Base-by-base conservation (phyloP, 2,113 vertebrate genomes). In the Pygoscelis adeliae region DNA sequence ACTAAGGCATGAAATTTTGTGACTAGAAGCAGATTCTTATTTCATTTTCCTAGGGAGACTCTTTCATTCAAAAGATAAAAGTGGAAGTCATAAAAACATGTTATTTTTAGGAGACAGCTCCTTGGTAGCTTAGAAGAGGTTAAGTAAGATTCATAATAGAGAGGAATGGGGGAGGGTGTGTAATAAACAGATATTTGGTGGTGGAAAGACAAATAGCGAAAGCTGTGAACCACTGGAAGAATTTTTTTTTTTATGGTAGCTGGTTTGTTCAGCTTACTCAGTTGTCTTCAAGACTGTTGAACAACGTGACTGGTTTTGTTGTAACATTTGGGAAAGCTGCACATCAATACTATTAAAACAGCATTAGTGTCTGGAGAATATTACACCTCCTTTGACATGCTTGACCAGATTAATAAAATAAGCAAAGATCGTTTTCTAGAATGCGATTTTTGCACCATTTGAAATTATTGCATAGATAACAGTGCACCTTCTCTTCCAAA, bases 41-140 rank as follows among this genome's bases (percentile, higher is more conserved):
- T 90, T 89, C 21, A 38, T 70, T 91, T 94, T 94, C 61, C 32
- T 87, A 34, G 20, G 13, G 27, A 87, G 29, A 38, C 26, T 56
- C 21, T 91, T 87, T 34, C 3, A 2, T 87, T 89, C 42, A 52
- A 76, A 87, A 94, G 32, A 81, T 56, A 87, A 71, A 74, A 84
- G 11, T 23, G 23, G 26, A 74, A 92, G 47, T 34, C 20, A 71
- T 63, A 61, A 91, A 95, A 92, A 71, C 36, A 2, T 80, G 46
- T 90, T 95, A 67, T 83, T 93, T 90, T 90, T 89, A 77, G 69
- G 79, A 82, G 72, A 52, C 21, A 82, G 15, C 30, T 95, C 59
- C 13, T 83, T 84, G 73, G 72, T 73, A 93, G 61, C 55, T 90
- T 53, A 49, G 47, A 86, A 62, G 21, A 81, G 63, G 27, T 74